Percentiles rank a stretch among this genome's conserved stretches.
phyloP scores from a whole-genome alignment of 1,140 invertebrate genomes.

The Drosophila santomea region DNA sequence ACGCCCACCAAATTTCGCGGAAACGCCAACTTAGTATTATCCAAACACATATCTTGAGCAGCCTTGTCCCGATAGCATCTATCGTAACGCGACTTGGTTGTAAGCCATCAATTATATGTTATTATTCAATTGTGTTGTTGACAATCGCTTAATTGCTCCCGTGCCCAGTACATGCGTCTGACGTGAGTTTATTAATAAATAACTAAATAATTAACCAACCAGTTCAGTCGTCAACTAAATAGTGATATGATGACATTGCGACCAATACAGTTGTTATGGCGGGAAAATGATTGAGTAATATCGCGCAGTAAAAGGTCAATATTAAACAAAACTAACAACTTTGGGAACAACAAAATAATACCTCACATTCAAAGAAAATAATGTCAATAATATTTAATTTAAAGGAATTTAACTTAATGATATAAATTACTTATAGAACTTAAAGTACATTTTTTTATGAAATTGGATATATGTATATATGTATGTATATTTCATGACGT shows the following conservation, averaged over 20 bases:
- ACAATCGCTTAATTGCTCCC: constrained; percentile 70
- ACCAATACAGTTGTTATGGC: constrained; percentile 12
- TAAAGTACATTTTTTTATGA: too few relatives aligned
- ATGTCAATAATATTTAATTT: too few relatives aligned
- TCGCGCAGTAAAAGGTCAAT: constrained; percentile 29
- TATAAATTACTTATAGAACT: too few relatives aligned
- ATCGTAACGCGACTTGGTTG: constrained; percentile 7
- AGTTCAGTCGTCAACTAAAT: constrained; percentile 22
- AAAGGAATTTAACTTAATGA: too few relatives aligned
- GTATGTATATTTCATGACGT: too few relatives aligned
- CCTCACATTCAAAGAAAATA: too few relatives aligned
- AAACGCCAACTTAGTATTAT: constrained; percentile 13
- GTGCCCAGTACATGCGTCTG: constrained; percentile 59
- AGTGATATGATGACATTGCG: constrained; percentile 27
- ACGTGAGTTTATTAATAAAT: constrained; percentile 65
- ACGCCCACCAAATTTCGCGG: neutral
- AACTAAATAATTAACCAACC: constrained; percentile 40
- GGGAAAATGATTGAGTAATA: constrained; percentile 40
- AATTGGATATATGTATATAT: too few relatives aligned
- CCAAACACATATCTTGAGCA: constrained; percentile 25
- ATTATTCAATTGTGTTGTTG: constrained; percentile 68
- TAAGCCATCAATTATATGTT: constrained; percentile 27
- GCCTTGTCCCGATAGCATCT: constrained; percentile 21
- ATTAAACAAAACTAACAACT: constrained; percentile 9
- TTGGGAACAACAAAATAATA: too few relatives aligned